Evolutionary conservation across 2,888 invertebrate species (phyloP), one percentile per base, ranked within the genome.

Genomic region (Belgica antarctica): DNA sequence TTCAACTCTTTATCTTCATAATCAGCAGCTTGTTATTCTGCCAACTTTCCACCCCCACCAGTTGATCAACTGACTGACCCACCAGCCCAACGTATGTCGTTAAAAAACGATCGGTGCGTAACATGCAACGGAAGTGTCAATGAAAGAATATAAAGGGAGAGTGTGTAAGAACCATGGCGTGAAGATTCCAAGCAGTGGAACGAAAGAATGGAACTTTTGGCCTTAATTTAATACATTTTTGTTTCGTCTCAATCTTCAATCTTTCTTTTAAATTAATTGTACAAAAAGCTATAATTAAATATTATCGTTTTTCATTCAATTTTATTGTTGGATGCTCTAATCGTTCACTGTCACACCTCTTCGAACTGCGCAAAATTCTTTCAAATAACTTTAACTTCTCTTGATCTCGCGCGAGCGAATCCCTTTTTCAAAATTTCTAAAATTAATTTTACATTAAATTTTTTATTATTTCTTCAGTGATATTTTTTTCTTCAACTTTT

Each of bases 271-370:
- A 65, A 65, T 65, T 65, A 65, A 65, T 65, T 65, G 63, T 65
- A 65, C 63, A 65, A 65, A 65, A 65, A 65, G 63, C 63, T 65
- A 65, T 65, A 65, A 65, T 65, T 65, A 65, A 65, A 65, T 65
- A 65, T 65, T 65, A 65, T 65, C n/a, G n/a, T n/a, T n/a, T n/a
- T n/a, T n/a, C 63, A 59, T 27, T 59, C 27, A 19, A n/a, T 27
- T 27, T 59, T 59, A 59, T 59, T 59, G 59, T 59, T 59, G 59
- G 25, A 27, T 59, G 25, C 27, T 27, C 22, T 59, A 25, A n/a
- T 59, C 59, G 27, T 15, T 52, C 52, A 17, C 52, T 19, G 17
- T 22, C 52, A 4, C 22, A 17, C 17, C 4, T 52, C 19, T 31
- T 65, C 34, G n/a, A n/a, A 65, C 25, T 65, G 8, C 19, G n/a